Base-by-base conservation (phyloP, 2,888 invertebrate genomes). In the Mythimna lalbum region DNA sequence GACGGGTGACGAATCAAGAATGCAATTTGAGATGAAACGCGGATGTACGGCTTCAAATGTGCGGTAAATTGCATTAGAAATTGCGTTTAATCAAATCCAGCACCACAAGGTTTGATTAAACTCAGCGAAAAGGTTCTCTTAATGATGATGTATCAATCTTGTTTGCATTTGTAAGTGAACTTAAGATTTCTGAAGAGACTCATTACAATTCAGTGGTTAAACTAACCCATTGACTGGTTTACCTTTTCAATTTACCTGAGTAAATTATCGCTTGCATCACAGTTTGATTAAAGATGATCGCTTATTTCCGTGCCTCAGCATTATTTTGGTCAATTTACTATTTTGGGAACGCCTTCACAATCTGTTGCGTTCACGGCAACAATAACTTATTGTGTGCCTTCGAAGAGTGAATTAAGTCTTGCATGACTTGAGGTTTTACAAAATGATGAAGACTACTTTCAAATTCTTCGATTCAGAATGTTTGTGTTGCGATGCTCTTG, bases 1-100 rank as follows among this genome's bases (percentile, higher is more conserved):
- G 39, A 23, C 53, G 72, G 63, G 77, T 83, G 83, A 86, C 85
- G 79, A 86, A 85, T 85, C 83, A 74, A 69, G 84, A 86, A 86
- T 82, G 86, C 80, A 84, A 84, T 84, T 76, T 80, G 62, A 74
- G 47, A 79, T 68, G 76, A 73, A 76, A 82, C 53, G 65, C 62
- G 63, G 61, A 71, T 64, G 57, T 61, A 61, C 4, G 70, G 73
- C 69, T 76, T 78, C 63, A 70, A 74, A 74, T 85, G 70, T 59
- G 69, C 63, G 67, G 73, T 57, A 77, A 82, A 79, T 85, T 76
- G 68, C 66, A 83, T 66, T 70, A 76, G 73, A 80, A 70, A 74
- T 73, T 72, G 57, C 53, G 31, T 63, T 63, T 68, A 73, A 78
- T 73, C 67, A 78, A 56, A 76, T 57, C 62, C 23, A 77, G 17